These are phyloP conservation scores for Amblyopsis hoosieri DNA, from an alignment of 2,797 vertebrate species.

Conservation along the genomic window DNA sequence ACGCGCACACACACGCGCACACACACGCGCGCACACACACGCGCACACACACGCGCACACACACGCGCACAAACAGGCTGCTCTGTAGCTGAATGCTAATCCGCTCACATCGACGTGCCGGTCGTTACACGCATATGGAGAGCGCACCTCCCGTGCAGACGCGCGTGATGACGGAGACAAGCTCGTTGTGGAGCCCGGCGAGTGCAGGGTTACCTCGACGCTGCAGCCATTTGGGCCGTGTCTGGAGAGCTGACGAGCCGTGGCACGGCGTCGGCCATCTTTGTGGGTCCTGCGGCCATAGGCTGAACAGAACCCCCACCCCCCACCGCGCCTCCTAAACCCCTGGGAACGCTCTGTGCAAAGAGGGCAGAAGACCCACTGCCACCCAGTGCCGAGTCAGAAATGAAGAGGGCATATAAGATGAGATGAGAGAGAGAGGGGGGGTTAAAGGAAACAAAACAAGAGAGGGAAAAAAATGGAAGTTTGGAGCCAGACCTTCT, in stretches of 20 bases:
- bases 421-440: background rate
- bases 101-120: constrained; percentile 46
- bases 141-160: constrained; percentile 71
- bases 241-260: constrained; percentile 30
- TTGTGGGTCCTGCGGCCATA: constrained; percentile 65
- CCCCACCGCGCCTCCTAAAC: constrained; percentile 57
- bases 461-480: constrained; percentile 34
- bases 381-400: constrained; percentile 50
- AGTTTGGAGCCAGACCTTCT: constrained; percentile 44
- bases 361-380: constrained; percentile 61
- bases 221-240: constrained; percentile 76
- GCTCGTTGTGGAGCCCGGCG: constrained; percentile 11
- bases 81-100: constrained; percentile 45
- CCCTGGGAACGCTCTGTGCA: constrained; percentile 60
- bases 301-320: constrained; percentile 68
- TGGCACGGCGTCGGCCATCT: constrained; percentile 65
- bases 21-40: constrained; percentile 29
- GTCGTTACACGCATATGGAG: constrained; percentile 52
- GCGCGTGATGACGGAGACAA: constrained; percentile 60
- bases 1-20: constrained; percentile 27
- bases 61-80: constrained; percentile 17
- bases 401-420: constrained; percentile 34
- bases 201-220: constrained; percentile 66
- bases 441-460: constrained; percentile 7
- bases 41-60: constrained; percentile 39